Percentiles rank a stretch among this genome's conserved stretches.
phyloP scores from a whole-genome alignment of 2,888 invertebrate species.

The Atherix ibis region DNA sequence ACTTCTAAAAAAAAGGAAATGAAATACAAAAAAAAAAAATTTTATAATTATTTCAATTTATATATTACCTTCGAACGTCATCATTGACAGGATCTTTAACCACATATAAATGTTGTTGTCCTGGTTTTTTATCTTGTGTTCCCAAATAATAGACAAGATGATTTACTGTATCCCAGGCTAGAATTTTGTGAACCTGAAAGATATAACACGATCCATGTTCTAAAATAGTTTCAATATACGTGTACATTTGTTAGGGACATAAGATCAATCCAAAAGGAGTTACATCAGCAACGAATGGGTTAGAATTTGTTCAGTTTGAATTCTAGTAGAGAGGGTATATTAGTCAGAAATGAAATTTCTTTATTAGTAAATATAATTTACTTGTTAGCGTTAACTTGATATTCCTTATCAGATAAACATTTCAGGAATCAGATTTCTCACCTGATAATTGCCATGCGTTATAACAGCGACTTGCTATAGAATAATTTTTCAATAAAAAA shows the following conservation, averaged over 20 bases:
- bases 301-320: no score
- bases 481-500: slow-evolving; percentile 12
- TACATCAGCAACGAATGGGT: no score
- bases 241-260: no score
- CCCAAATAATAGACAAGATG: slow-evolving; percentile 66
- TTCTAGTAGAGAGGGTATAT: no score
- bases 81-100: slow-evolving; percentile 61
- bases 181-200: slow-evolving; percentile 41
- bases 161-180: slow-evolving; percentile 71
- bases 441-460: slow-evolving; percentile 20
- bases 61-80: slow-evolving; percentile 40
- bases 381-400: no score
- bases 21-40: no score
- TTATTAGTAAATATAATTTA: no score
- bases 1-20: slow-evolving; percentile 21
- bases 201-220: neutral
- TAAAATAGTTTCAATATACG: neutral
- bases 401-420: no score
- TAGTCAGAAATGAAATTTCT: no score
- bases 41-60: neutral
- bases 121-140: slow-evolving; percentile 66
- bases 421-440: no score
- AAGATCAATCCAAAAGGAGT: no score
- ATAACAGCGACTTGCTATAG: slow-evolving; percentile 20
- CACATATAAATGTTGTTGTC: slow-evolving; percentile 77